A percentile compares a stretch with the other conserved stretches of the same genome.
These are phyloP conservation scores for Mormyrus iriodes DNA, from an alignment of 2,113 vertebrate species.

Conservation along the genomic window DNA sequence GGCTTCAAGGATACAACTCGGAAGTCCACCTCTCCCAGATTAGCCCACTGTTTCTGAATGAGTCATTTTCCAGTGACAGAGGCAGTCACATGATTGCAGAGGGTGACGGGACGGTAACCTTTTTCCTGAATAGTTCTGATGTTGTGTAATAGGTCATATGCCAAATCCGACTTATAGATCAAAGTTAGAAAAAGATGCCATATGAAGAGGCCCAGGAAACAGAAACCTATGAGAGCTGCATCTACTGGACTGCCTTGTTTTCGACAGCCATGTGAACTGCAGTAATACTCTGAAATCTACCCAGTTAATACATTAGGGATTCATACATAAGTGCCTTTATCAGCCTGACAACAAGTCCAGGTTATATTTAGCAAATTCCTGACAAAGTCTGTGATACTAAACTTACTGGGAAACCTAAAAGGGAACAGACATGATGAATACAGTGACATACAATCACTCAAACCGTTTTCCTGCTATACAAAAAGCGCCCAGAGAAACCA, in stretches of 20 bases:
- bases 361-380: background rate
- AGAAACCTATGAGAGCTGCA: background rate
- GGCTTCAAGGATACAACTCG: conserved; percentile 13
- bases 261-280: background rate
- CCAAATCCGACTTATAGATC: background rate
- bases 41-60: conserved; percentile 14
- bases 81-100: background rate
- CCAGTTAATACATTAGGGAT: background rate
- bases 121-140: conserved; percentile 4
- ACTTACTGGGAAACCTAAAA: background rate
- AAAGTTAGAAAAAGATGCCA: background rate
- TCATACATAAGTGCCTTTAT: background rate
- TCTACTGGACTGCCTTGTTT: background rate
- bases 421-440: background rate
- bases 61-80: conserved; percentile 16
- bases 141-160: background rate
- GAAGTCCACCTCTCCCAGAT: conserved; percentile 17
- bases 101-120: background rate
- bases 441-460: background rate
- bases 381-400: background rate
- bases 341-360: background rate
- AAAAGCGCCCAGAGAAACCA: background rate
- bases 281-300: background rate
- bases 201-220: background rate
- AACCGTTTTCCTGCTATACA: background rate